Evolutionary conservation across 2,888 invertebrate species (phyloP), one percentile per base, ranked within the genome.

Genomic region (Ormyrus thymus): DNA sequence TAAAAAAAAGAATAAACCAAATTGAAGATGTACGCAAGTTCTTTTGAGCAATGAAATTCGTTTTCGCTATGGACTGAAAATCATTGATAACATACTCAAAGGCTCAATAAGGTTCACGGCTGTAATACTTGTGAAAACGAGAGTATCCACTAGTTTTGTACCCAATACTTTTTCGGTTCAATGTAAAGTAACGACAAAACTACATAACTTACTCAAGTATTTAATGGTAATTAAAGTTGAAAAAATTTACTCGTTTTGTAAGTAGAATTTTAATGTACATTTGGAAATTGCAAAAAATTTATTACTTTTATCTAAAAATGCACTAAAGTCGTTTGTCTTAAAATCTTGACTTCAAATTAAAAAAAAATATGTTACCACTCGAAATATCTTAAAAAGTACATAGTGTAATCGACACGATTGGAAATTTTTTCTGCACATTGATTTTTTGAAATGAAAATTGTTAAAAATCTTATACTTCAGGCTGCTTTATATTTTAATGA

Each of bases 131-230:
- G 77, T 68, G 75, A 81, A 82, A 75, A 73, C 76, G 72, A 75
- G 65, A 75, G 29, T 43, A 80, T 82, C 77, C 80, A 84, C 83
- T 85, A 84, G 85, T 84, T 85, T 87, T 85, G 85, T 88, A 87
- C 87, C 86, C 86, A 86, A 88, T 85, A 85, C 82, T 82, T 86
- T 82, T 85, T 81, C 81, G 83, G 84, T 86, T 86, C 83, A 83
- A 86, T 86, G 84, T 85, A 81, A 77, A 79, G 65, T 75, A 43
- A 74, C 65, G 55, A 73, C 53, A 75, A 69, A 81, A 82, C 82
- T 84, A 82, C 83, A 80, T 81, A 84, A 85, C 80, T 84, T 81
- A 85, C 87, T 88, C 87, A 88, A 87, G 87, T 86, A 86, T 81
- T 84, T 84, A 82, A 84, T 85, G 80, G 72, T 79, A 65, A 75